Conservation (phyloP, 2,888 invertebrate species). For the Ommatoiulus sabulosus region DNA sequence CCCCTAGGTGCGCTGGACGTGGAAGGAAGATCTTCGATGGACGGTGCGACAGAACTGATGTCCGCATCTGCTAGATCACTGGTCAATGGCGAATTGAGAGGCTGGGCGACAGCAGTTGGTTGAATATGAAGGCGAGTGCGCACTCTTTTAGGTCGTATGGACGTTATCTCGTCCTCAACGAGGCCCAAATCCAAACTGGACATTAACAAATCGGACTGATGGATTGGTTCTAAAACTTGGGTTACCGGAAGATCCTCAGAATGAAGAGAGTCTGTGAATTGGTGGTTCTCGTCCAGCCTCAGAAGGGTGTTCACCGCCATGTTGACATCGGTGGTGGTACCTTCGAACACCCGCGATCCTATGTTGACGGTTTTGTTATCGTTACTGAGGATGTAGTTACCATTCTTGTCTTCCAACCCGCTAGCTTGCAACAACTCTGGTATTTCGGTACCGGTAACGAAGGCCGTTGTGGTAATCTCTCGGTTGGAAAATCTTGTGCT, state of each 20-base stretch:
- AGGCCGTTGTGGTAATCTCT: constrained; percentile 63
- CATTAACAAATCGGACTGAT: neutral
- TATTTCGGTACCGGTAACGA: constrained; percentile 62
- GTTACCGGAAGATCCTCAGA: neutral
- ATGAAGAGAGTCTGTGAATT: neutral
- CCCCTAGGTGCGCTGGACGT: neutral
- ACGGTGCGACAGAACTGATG: neutral
- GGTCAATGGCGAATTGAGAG: neutral
- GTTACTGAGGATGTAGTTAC: constrained; percentile 61
- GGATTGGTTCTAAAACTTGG: neutral
- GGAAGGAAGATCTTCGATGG: constrained; percentile 1
- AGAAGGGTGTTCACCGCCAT: constrained; percentile 61
- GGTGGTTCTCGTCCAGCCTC: constrained; percentile 42
- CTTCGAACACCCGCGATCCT: constrained; percentile 61
- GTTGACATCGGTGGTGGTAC: constrained; percentile 62
- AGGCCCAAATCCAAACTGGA: neutral
- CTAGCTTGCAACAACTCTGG: constrained; percentile 60
- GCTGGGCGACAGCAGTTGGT: neutral
- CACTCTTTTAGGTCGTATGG: neutral
- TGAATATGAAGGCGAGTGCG: constrained; percentile 5
- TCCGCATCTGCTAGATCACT: neutral
- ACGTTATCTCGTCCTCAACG: neutral
- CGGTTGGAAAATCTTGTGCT: constrained; percentile 62
- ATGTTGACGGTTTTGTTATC: constrained; percentile 61
- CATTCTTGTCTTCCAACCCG: constrained; percentile 58